Percentiles rank a stretch among this genome's conserved stretches.
These are phyloP conservation scores for Callimorpha dominula DNA, from an alignment of 2,888 invertebrate genomes.

Conservation along the genomic window DNA sequence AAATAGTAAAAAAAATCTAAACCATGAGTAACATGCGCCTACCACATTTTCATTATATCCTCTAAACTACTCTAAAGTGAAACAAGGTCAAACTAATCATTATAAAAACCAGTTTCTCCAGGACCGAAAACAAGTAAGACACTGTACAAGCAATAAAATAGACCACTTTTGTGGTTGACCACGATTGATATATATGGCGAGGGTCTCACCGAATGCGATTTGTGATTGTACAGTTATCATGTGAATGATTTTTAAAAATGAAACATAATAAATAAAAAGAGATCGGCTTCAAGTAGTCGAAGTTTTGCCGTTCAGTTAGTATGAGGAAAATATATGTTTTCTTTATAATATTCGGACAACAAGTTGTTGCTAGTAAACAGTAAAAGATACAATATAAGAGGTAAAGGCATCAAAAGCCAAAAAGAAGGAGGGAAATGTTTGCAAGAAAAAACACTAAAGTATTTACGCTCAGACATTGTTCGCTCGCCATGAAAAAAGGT, in stretches of 20 bases:
- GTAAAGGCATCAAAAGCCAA: constrained; percentile 26
- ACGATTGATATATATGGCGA: constrained; percentile 34
- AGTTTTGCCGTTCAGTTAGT: constrained; percentile 18
- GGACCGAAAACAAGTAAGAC: constrained; percentile 39
- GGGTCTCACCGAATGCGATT: constrained; percentile 8
- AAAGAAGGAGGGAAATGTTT: constrained; percentile 36
- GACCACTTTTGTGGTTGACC: constrained; percentile 37
- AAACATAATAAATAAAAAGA: neutral
- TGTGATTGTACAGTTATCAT: neutral
- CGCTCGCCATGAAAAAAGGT: neutral
- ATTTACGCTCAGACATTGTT: constrained; percentile 31
- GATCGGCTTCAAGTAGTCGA: constrained; percentile 1
- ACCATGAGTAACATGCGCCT: too few relatives aligned
- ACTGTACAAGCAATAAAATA: constrained; percentile 37
- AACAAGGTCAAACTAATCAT: constrained; percentile 37
- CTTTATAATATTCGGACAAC: constrained; percentile 27
- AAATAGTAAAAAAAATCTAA: too few relatives aligned
- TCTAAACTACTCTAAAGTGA: constrained; percentile 6
- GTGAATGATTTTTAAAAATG: constrained; percentile 8
- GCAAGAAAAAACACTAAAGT: constrained; percentile 34
- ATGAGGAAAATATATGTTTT: neutral
- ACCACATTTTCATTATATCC: neutral
- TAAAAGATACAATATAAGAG: constrained; percentile 8
- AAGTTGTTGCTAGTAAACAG: constrained; percentile 31
- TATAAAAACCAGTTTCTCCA: constrained; percentile 36